Base-by-base conservation (phyloP, 2,888 invertebrate genomes). In the Aleiodes alternator region DNA sequence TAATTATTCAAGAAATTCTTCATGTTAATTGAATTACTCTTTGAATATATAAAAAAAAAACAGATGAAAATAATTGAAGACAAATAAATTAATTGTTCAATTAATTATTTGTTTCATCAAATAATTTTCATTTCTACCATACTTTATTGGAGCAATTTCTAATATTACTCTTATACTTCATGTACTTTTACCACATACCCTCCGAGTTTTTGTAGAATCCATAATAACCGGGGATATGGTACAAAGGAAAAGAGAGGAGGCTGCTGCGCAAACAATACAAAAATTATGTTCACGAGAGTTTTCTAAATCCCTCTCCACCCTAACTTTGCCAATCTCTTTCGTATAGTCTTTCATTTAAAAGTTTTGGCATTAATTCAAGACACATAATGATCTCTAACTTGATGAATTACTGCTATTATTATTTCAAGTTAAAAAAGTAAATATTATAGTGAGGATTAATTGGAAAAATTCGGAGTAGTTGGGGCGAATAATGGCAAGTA, bases 281-380 rank as follows among this genome's bases (percentile, higher is more conserved):
- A 88, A 88, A 88, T 88, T 85, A 87, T 87, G 86, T 87, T 87
- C 85, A 87, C 85, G 87, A 87, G 84, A 88, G 86, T 87, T 87
- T 73, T 80, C 48, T 48, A 64, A 43, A 43, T n/a, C 75, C 81
- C 73, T 73, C 53, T 68, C 51, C 68, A 16, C 23, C 31, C 38
- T 74, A 82, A 86, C 84, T 88, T 88, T 84, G 73, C 84, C 84
- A 85, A 87, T 87, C 83, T 86, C 83, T 83, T 79, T 77, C 80
- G 72, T 53, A 64, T 69, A 64, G 55, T 72, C 59, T 50, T 38
- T 66, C 43, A 48, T 34, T 48, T 74, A 43, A 48, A 68, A 70
- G 61, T 70, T 72, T 78, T 76, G 79, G 81, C 83, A 82, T 85
- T 85, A 84, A 86, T 85, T 85, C 85, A 82, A 80, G 77, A 82